Evolutionary conservation across 1,140 invertebrate genomes (phyloP).

Genomic region (Drosophila aff.): DNA sequence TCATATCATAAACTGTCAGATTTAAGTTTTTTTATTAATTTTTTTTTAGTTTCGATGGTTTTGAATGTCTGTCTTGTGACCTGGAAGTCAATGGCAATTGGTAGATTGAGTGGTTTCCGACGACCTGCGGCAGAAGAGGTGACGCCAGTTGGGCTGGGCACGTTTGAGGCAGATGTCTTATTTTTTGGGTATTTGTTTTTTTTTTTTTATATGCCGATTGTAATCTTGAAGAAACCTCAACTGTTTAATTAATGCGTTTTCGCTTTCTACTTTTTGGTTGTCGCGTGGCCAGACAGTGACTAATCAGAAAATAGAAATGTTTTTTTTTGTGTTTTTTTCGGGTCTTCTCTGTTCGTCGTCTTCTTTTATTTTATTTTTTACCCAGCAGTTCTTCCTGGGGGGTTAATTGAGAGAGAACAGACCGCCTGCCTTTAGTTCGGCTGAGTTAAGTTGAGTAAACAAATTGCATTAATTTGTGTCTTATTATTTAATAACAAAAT

Average conservation of each 20-base stretch:
- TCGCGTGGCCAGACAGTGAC: slow-evolving; percentile 79
- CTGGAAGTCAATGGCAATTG: slow-evolving; percentile 48
- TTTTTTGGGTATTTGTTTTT: slow-evolving; percentile 21
- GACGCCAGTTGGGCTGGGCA: slow-evolving; percentile 60
- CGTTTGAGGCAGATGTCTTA: slow-evolving; percentile 56
- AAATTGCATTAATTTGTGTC: slow-evolving; percentile 83
- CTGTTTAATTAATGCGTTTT: slow-evolving; percentile 75
- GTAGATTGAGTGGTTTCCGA: slow-evolving; percentile 10
- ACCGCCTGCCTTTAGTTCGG: slow-evolving; percentile 23
- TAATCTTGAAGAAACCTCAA: slow-evolving; percentile 55
- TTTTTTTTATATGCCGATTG: slow-evolving; percentile 50
- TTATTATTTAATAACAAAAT: slow-evolving; percentile 84
- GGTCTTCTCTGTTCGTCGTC: slow-evolving; percentile 21
- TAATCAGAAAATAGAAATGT: slow-evolving; percentile 56
- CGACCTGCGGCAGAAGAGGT: slow-evolving; percentile 13
- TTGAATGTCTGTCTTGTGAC: slow-evolving; percentile 17
- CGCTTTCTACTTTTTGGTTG: slow-evolving; percentile 63
- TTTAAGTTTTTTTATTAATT: slow-evolving; percentile 21
- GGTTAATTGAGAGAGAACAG: slow-evolving; percentile 63
- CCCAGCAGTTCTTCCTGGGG: slow-evolving; percentile 48
- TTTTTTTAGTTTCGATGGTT: slow-evolving; percentile 4
- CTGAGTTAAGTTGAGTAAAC: slow-evolving; percentile 59
- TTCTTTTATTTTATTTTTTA: slow-evolving; percentile 27
- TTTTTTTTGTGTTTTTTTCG: slow-evolving; percentile 30
- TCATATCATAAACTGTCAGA: slow-evolving; percentile 52